These are phyloP conservation scores for Tethya wilhelma DNA, from an alignment of 37 sponge, comb jelly and placozoan species.

Conservation along the genomic window DNA sequence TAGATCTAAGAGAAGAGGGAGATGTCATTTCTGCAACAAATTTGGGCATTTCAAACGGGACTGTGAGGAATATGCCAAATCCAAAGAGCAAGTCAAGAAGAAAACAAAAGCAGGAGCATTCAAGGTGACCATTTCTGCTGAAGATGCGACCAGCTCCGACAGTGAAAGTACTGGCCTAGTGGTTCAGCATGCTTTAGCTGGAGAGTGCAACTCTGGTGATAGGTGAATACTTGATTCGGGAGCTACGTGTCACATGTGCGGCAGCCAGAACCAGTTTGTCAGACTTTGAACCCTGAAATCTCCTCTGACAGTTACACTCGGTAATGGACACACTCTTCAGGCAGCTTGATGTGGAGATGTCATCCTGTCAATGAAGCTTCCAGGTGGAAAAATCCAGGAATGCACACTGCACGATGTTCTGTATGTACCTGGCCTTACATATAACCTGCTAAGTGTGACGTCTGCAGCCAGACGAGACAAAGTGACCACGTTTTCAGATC, in stretches of 20 bases:
- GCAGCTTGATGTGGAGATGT: slow-evolving; percentile 29
- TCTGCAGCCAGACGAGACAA: slow-evolving; percentile 47
- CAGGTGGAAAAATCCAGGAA: slow-evolving; percentile 2
- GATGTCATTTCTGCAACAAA: slow-evolving; percentile 36
- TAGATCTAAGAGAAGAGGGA: slow-evolving; percentile 23
- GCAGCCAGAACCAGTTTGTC: slow-evolving; percentile 7
- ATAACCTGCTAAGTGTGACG: slow-evolving; percentile 53
- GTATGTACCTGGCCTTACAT: slow-evolving; percentile 46
- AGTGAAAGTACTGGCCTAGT: slow-evolving; percentile 31
- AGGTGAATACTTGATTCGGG: slow-evolving; percentile 69
- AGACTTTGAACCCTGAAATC: slow-evolving; percentile 1
- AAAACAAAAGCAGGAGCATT: slow-evolving; percentile 43
- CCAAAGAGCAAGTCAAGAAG: slow-evolving; percentile 23
- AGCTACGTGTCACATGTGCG: slow-evolving; percentile 55
- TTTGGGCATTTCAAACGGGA: slow-evolving; percentile 29
- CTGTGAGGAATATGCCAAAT: slow-evolving; percentile 36
- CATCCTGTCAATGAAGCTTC: slow-evolving; percentile 20
- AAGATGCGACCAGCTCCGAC: slow-evolving; percentile 34
- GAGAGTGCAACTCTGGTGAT: neutral
- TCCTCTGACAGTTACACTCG: slow-evolving; percentile 30
- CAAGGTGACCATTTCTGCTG: slow-evolving; percentile 47
- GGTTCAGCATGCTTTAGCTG: slow-evolving; percentile 28
- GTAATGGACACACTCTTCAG: slow-evolving; percentile 43
- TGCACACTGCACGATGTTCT: slow-evolving; percentile 57
- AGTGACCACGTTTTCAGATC: slow-evolving; percentile 35